These are phyloP conservation scores for Oreochromis aureus DNA, from an alignment of 2,113 vertebrate species.

Conservation along the genomic window DNA sequence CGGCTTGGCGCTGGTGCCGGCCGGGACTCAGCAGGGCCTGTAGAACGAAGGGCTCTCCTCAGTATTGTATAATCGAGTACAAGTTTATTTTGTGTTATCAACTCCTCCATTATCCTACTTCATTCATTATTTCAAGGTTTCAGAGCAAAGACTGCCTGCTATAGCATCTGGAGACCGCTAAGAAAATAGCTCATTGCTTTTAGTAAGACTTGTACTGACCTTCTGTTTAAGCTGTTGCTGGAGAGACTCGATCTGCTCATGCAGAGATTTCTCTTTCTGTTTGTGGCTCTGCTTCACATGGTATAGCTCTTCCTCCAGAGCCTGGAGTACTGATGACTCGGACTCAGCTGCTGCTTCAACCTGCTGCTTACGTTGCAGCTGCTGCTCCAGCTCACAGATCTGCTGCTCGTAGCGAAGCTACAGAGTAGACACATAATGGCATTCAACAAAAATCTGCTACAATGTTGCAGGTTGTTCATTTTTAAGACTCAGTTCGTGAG, in stretches of 20 bases:
- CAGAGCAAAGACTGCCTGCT: background rate
- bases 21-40: constrained; percentile 58
- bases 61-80: fast-evolving
- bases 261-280: constrained; percentile 53
- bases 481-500: background rate
- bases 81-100: background rate
- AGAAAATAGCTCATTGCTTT: fast-evolving
- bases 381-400: constrained; percentile 80
- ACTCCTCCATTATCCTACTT: background rate
- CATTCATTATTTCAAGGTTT: background rate
- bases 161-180: background rate
- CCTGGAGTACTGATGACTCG: constrained; percentile 6
- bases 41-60: background rate
- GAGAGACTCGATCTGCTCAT: constrained; percentile 61
- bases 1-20: constrained; percentile 62
- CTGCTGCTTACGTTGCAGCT: constrained; percentile 65
- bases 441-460: background rate
- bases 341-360: background rate
- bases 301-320: constrained; percentile 72
- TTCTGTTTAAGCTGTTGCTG: constrained; percentile 75
- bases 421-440: background rate
- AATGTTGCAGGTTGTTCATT: fast-evolving
- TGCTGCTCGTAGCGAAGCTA: constrained; percentile 89
- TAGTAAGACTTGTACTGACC: background rate
- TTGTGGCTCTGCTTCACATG: constrained; percentile 63